These are phyloP conservation scores for Coregonus suidteri DNA, from an alignment of 2,797 vertebrate species.

Conservation along the genomic window DNA sequence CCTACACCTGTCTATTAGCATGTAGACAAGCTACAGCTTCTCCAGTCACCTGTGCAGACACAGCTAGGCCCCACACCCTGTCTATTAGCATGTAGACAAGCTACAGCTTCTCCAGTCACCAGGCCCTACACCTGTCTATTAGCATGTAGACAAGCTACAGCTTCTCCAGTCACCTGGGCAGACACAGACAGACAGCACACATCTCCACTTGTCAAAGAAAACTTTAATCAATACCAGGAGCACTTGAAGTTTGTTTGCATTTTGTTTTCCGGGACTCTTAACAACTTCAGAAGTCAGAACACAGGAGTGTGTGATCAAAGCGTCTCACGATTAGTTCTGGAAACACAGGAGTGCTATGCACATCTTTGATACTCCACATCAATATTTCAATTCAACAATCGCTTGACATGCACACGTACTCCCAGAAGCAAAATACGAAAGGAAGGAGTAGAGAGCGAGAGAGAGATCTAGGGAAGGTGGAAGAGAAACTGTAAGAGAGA, in stretches of 20 bases:
- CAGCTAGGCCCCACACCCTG: slow-evolving; percentile 50
- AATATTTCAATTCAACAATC: slow-evolving; percentile 89
- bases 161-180: slow-evolving; percentile 66
- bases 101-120: slow-evolving; percentile 64
- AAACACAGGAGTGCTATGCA: slow-evolving; percentile 84
- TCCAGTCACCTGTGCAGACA: slow-evolving; percentile 63
- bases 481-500: slow-evolving; percentile 21
- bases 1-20: slow-evolving; percentile 64
- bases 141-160: slow-evolving; percentile 51
- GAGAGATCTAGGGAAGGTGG: slow-evolving; percentile 25
- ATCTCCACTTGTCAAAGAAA: slow-evolving; percentile 78
- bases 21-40: slow-evolving; percentile 63
- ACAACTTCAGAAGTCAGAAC: slow-evolving; percentile 88
- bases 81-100: slow-evolving; percentile 68
- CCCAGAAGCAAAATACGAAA: slow-evolving; percentile 78
- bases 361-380: slow-evolving; percentile 86
- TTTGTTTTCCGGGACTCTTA: slow-evolving; percentile 86
- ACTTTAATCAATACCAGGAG: slow-evolving; percentile 84
- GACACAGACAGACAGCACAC: slow-evolving; percentile 65
- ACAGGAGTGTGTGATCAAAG: slow-evolving; percentile 86
- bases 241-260: slow-evolving; percentile 88
- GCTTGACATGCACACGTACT: slow-evolving; percentile 84
- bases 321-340: slow-evolving; percentile 82
- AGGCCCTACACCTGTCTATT: too few relatives aligned
- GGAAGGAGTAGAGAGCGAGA: slow-evolving; percentile 48